These are phyloP conservation scores for Drosophila borborema DNA, from an alignment of 2,888 invertebrate genomes.

Conservation along the genomic window DNA sequence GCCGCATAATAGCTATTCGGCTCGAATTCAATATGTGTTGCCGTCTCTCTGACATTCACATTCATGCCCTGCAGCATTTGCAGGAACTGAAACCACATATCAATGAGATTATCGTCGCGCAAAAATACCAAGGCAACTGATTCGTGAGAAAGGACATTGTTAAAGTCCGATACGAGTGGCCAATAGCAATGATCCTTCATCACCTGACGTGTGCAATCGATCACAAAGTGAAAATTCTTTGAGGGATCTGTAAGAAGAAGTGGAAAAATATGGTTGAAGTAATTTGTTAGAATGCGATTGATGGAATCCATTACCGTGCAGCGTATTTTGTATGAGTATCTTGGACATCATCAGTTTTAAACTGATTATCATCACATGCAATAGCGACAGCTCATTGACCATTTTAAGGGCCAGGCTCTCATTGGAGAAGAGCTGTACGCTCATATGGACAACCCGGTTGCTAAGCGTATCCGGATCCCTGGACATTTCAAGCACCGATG, in stretches of 20 bases:
- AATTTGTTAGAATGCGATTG: neutral
- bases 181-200: slow-evolving; percentile 99
- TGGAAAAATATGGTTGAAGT: neutral
- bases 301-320: slow-evolving; percentile 88
- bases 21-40: slow-evolving; percentile 97
- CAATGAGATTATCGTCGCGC: slow-evolving; percentile 93
- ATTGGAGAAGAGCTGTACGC: slow-evolving; percentile 98
- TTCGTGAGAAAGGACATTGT: slow-evolving; percentile 97
- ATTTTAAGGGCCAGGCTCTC: slow-evolving; percentile 95
- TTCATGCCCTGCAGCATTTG: slow-evolving; percentile 99
- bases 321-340: slow-evolving; percentile 93
- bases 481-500: slow-evolving; percentile 94
- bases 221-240: slow-evolving; percentile 94
- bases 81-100: slow-evolving; percentile 98
- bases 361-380: slow-evolving; percentile 97
- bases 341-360: slow-evolving; percentile 97
- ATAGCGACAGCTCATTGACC: slow-evolving; percentile 94
- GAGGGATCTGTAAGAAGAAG: slow-evolving; percentile 87
- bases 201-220: slow-evolving; percentile 95
- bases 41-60: slow-evolving; percentile 95
- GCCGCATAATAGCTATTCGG: slow-evolving; percentile 99
- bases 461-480: slow-evolving; percentile 95
- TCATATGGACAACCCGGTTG: slow-evolving; percentile 98
- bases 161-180: slow-evolving; percentile 98
- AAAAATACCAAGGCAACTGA: slow-evolving; percentile 96